Evolutionary conservation across 1,140 invertebrate species (phyloP), one percentile per base, ranked within the genome.

Genomic region (Rhopalosiphum maidis): DNA sequence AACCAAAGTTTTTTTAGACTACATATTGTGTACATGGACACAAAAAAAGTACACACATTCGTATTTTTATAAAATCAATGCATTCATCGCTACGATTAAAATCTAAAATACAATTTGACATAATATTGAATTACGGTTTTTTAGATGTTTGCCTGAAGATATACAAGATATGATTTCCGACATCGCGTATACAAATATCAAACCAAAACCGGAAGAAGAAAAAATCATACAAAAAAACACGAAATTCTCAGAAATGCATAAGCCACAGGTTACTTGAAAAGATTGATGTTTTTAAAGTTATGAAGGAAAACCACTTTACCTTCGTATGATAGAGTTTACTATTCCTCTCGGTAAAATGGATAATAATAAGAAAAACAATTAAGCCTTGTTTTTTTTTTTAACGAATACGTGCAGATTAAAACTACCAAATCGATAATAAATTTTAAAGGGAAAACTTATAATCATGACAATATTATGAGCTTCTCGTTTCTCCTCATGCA

Each of bases 111-210:
- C 18, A 77, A 77, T 77, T 77, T 6, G 30, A 77, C 5, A 35
- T 77, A 60, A 60, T 68, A n/a, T 68, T 68, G 9, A 68, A 68
- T 22, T 68, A n/a, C 5, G 30, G 60, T 35, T 87, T 87, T 87
- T 87, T 22, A 87, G 86, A 5, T 87, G 48, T 48, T 87, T 87
- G 11, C 86, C 86, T 30, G 46, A 87, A 87, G 43, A 87, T 87
- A 5, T 87, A 8, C 86, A 87, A 48, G 86, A 87, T 4, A n/a
- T 87, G 30, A 1, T 48, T 3, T 15, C 2, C 4, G 86, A 87
- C 5, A 8, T 87, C 3, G 1, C n/a, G 11, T 87, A 48, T 21
- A 2, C 86, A n/a, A 35, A 48, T 1, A 21, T 48, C 9, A 18
- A 48, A n/a, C 86, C 43, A 15, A 87, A 11, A 3, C 86, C 43